Percentiles rank a stretch among this genome's conserved stretches.
Evolutionary conservation across 2,797 vertebrate genomes (phyloP).

Genomic region (Podarcis siculus): DNA sequence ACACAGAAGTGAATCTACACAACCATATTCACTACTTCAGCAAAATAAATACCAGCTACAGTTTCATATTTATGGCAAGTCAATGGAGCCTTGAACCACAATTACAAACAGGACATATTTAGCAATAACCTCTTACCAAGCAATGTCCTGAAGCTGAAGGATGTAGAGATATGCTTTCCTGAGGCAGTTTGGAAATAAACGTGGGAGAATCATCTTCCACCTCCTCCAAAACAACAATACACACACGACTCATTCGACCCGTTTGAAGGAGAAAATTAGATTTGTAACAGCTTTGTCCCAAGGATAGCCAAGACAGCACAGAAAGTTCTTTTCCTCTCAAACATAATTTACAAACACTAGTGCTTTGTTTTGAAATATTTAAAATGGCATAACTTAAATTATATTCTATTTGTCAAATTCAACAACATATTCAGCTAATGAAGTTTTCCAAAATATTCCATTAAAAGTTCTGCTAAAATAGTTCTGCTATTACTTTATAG

Average conservation of each 20-base stretch:
- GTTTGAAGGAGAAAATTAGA: conserved; percentile 72
- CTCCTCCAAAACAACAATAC: conserved; percentile 99
- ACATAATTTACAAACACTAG: conserved; percentile 58
- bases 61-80: background rate
- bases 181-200: conserved; percentile 83
- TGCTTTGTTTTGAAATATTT: conserved; percentile 43
- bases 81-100: background rate
- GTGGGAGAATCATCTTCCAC: conserved; percentile 93
- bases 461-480: conserved; percentile 16
- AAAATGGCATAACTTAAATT: conserved; percentile 29
- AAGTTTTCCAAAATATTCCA: conserved; percentile 14
- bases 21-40: conserved; percentile 1
- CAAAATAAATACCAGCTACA: background rate
- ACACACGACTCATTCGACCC: conserved; percentile 96
- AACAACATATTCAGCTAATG: conserved; percentile 30
- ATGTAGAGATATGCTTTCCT: conserved; percentile 77
- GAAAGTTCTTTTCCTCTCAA: conserved; percentile 70
- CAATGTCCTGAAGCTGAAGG: conserved; percentile 73
- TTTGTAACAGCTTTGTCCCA: conserved; percentile 64
- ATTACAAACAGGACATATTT: conserved; percentile 55
- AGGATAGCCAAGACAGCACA: conserved; percentile 48
- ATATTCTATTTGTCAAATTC: conserved; percentile 59
- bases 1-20: background rate
- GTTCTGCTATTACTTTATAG: background rate
- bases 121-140: conserved; percentile 82